Evolutionary conservation across 2,888 invertebrate species (phyloP), one percentile per base, ranked within the genome.

Genomic region (Nysson spinosus): DNA sequence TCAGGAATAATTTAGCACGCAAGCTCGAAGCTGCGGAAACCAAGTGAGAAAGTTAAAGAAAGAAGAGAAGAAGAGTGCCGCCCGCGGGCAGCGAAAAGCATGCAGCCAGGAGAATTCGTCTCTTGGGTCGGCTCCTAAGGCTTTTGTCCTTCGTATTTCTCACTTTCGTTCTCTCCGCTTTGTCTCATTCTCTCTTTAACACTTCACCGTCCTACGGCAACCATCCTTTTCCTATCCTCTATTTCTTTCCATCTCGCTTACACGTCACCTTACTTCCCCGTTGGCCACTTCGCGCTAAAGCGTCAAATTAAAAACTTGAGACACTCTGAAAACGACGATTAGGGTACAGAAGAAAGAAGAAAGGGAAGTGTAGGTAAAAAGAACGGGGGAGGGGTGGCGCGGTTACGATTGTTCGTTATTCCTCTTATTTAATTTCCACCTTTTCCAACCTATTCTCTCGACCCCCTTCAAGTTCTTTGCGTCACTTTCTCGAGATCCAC

Each of bases 271-370:
- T 20, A 56, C 58, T 30, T 46, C 42, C 43, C 64, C 64, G 70
- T 40, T 69, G 65, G 63, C 79, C 79, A 79, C 79, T 79, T 74
- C 61, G 68, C 75, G 72, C 71, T 76, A 72, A 77, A 77, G 79
- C 69, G 78, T 79, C 79, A 75, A 82, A 82, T 82, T 83, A 83
- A 83, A 78, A 80, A 81, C 83, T 83, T 75, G 66, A 82, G 75
- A 46, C 67, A 67, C 64, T 57, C 70, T 51, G 52, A 56, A 67
- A 69, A 68, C 67, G 65, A 28, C 79, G 79, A 81, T 81, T 79
- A 79, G 52, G 55, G 44, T 19, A 19, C 7, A n/a, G n/a, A n/a
- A n/a, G n/a, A n/a, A n/a, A n/a, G n/a, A n/a, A n/a, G n/a, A n/a
- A n/a, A n/a, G n/a, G n/a, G n/a, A n/a, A n/a, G n/a, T n/a, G n/a